Evolutionary conservation across 2,797 vertebrate species (phyloP).

Genomic region (Prunella strophiata): DNA sequence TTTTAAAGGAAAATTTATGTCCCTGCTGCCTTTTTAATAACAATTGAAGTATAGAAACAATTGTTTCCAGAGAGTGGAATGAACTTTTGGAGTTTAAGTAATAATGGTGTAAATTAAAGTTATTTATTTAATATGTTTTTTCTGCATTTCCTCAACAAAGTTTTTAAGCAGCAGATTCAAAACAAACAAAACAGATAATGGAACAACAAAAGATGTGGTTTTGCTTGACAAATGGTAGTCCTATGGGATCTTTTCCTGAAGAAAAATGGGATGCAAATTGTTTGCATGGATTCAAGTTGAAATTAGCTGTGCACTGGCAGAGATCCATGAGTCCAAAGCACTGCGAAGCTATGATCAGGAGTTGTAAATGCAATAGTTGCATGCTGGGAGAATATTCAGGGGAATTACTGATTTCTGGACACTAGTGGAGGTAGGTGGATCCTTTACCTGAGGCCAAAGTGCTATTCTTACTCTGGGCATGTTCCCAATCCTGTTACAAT

Average conservation of each 20-base stretch:
- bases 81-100: background rate
- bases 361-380: background rate
- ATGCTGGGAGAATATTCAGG: background rate
- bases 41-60: background rate
- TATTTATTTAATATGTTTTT: background rate
- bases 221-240: background rate
- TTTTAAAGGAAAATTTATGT: background rate
- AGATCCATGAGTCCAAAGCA: background rate
- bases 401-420: background rate
- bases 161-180: background rate
- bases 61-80: background rate
- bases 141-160: background rate
- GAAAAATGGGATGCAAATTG: background rate
- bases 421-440: background rate
- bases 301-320: background rate
- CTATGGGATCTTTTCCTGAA: background rate
- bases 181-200: background rate
- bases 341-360: background rate
- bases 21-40: background rate
- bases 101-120: background rate
- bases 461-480: background rate
- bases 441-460: background rate
- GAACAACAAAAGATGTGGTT: background rate
- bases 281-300: background rate
- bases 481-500: background rate